Conservation (phyloP, 2,113 vertebrate genomes). For the Platycercus adscitus region DNA sequence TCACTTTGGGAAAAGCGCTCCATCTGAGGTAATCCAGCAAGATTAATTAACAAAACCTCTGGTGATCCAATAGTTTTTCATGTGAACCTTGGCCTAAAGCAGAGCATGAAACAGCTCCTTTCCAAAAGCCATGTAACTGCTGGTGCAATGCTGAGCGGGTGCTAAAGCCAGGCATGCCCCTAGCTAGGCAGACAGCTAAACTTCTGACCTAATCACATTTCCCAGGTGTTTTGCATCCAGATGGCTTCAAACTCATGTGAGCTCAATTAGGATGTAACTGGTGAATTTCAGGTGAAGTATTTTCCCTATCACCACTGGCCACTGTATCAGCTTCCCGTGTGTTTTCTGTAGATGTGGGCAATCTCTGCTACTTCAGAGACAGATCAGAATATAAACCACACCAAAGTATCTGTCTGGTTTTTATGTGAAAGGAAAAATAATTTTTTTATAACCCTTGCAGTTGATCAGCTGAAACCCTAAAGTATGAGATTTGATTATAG, state of each 20-base stretch:
- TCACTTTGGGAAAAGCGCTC: background rate
- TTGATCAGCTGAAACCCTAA: slow-evolving; percentile 58
- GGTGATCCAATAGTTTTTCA: background rate
- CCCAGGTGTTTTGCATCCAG: background rate
- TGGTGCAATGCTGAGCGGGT: background rate
- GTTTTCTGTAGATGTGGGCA: background rate
- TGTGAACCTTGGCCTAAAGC: background rate
- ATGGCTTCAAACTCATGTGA: background rate
- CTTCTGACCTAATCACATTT: background rate
- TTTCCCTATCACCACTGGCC: background rate
- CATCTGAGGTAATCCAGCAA: background rate
- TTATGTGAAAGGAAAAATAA: slow-evolving; percentile 1
- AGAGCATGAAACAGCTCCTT: background rate
- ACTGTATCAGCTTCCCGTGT: background rate
- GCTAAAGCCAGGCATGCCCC: background rate
- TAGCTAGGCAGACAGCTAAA: background rate
- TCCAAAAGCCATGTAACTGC: background rate
- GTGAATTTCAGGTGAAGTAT: background rate
- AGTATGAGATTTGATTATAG: slow-evolving; percentile 68
- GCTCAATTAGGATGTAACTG: background rate
- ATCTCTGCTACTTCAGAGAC: slow-evolving; percentile 22
- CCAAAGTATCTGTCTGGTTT: slow-evolving; percentile 1
- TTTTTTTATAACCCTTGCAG: slow-evolving; percentile 55
- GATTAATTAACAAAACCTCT: background rate
- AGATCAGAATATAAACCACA: background rate